Evolutionary conservation across 2,113 vertebrate genomes (phyloP).

Genomic region (Scomber scombrus): DNA sequence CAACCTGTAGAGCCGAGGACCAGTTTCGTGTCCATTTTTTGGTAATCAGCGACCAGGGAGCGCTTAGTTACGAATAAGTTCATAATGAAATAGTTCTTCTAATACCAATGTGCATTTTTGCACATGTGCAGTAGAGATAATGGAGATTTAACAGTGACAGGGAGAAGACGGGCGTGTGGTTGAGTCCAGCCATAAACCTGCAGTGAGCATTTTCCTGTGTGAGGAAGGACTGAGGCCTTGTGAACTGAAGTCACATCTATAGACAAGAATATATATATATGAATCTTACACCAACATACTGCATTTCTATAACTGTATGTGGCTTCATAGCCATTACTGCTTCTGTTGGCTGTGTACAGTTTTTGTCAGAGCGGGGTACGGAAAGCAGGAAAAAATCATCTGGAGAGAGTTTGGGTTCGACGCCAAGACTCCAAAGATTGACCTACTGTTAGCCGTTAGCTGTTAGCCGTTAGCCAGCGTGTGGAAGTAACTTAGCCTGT

Average conservation of each 20-base stretch:
- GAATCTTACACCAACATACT: slow-evolving; percentile 42
- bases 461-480: slow-evolving; percentile 34
- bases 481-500: not conserved
- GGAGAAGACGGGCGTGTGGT: not conserved
- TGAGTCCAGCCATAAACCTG: slow-evolving; percentile 10
- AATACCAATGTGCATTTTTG: not conserved
- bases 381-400: slow-evolving; percentile 49
- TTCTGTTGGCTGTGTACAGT: slow-evolving; percentile 45
- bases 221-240: slow-evolving; percentile 40
- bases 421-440: slow-evolving; percentile 53
- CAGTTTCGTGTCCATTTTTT: too few species aligned
- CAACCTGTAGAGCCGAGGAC: too few species aligned
- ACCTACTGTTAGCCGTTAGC: slow-evolving; percentile 19
- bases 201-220: slow-evolving; percentile 27
- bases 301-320: slow-evolving; percentile 48
- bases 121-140: not conserved
- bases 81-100: too few species aligned
- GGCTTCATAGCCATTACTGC: slow-evolving; percentile 26
- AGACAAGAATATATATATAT: slow-evolving; percentile 51
- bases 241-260: slow-evolving; percentile 40
- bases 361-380: slow-evolving; percentile 38
- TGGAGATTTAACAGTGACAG: not conserved
- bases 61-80: too few species aligned
- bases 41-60: too few species aligned
- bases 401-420: slow-evolving; percentile 44